phyloP scores from a whole-genome alignment of 2,113 vertebrate genomes.

The Pyxicephalus adspersus region DNA sequence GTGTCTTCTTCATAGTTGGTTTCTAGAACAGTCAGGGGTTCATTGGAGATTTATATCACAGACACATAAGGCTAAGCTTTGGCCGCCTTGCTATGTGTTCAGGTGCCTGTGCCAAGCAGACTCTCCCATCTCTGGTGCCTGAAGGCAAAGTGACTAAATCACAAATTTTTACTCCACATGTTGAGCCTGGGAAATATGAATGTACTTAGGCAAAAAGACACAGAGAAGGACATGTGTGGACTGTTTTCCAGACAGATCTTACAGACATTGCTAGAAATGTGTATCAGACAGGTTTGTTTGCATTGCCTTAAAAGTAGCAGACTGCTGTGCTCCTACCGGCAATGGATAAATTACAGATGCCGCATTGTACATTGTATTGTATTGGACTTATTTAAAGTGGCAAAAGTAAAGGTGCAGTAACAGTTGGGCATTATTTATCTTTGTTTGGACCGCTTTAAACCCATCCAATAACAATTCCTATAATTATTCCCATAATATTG shows the following conservation, averaged over 20 bases:
- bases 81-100: background rate
- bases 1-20: background rate
- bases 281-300: slow-evolving; percentile 25
- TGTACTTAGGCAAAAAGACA: background rate
- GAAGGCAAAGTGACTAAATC: slow-evolving; percentile 28
- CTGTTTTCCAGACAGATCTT: slow-evolving; percentile 1
- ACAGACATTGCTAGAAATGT: slow-evolving; percentile 1
- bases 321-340: background rate
- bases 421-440: no score
- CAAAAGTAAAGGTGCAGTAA: no score
- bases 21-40: background rate
- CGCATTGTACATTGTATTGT: no score
- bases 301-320: background rate
- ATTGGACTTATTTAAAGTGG: no score
- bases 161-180: background rate
- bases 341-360: background rate
- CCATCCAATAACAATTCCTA: no score
- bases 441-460: no score
- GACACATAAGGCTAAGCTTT: background rate
- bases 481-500: no score
- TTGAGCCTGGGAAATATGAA: slow-evolving; percentile 16
- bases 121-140: slow-evolving; percentile 18
- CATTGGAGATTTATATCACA: background rate
- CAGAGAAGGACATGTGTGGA: slow-evolving; percentile 28
- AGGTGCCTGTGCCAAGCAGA: slow-evolving; percentile 30